Percentiles rank a stretch among this genome's conserved stretches.
Evolutionary conservation across 2,888 invertebrate genomes (phyloP).

Genomic region (Cheilosia pagana): DNA sequence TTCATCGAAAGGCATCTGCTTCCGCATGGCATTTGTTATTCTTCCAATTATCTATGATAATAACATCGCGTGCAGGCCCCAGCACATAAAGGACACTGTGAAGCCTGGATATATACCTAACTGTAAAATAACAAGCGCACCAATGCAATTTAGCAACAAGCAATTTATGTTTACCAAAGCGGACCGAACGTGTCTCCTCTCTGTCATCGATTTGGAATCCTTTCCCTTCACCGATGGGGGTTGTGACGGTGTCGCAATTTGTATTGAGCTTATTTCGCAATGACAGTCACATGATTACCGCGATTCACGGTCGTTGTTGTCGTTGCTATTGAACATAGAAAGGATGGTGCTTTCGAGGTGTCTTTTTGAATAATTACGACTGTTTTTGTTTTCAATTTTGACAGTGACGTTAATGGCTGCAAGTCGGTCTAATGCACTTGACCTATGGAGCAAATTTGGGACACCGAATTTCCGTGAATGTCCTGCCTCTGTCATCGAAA

Average conservation of each 20-base stretch:
- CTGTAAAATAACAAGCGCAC: slow-evolving; percentile 40
- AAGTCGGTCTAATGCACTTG: too few relatives aligned
- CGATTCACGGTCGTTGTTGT: slow-evolving; percentile 45
- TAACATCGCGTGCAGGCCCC: slow-evolving; percentile 43
- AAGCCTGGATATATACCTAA: slow-evolving; percentile 14
- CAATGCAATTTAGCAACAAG: slow-evolving; percentile 46
- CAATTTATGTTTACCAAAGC: slow-evolving; percentile 51
- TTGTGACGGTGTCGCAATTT: slow-evolving; percentile 1
- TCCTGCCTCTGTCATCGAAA: neutral
- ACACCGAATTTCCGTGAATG: too few relatives aligned
- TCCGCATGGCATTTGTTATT: slow-evolving; percentile 21
- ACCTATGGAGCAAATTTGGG: too few relatives aligned
- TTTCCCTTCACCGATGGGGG: neutral
- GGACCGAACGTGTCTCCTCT: neutral
- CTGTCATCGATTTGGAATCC: slow-evolving; percentile 40
- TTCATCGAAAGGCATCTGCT: slow-evolving; percentile 45
- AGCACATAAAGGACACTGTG: slow-evolving; percentile 6
- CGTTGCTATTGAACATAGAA: slow-evolving; percentile 5
- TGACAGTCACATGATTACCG: slow-evolving; percentile 52
- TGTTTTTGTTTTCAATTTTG: neutral
- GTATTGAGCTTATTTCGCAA: slow-evolving; percentile 15
- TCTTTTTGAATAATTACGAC: slow-evolving; percentile 16
- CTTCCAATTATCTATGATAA: slow-evolving; percentile 54
- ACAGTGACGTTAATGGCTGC: neutral
- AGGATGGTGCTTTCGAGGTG: slow-evolving; percentile 2